Percentiles rank a stretch among this genome's conserved stretches.
phyloP scores from a whole-genome alignment of 2,888 invertebrate species.

The Ophraella communa region DNA sequence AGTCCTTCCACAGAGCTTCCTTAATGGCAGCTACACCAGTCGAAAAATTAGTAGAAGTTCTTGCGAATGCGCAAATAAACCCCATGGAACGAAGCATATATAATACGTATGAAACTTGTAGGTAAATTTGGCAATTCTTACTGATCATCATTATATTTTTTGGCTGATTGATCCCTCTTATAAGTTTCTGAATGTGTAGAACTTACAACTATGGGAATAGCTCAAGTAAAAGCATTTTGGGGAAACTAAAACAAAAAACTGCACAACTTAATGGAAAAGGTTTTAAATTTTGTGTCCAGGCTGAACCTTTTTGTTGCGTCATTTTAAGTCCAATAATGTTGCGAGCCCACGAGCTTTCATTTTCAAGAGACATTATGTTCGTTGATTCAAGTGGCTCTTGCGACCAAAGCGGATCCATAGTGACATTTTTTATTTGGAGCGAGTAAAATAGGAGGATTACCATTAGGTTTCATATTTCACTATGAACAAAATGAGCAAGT shows the following conservation, averaged over 20 bases:
- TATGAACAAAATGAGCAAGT: slow-evolving; percentile 5
- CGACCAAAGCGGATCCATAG: slow-evolving; percentile 29
- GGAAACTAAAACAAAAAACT: background rate
- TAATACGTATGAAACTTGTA: slow-evolving; percentile 23
- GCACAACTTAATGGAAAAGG: background rate
- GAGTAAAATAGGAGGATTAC: slow-evolving; percentile 27
- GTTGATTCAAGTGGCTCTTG: slow-evolving; percentile 28
- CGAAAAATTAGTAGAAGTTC: background rate
- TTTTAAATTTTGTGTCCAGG: background rate
- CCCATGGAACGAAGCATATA: slow-evolving; percentile 25
- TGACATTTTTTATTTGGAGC: slow-evolving; percentile 30
- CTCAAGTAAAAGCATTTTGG: background rate
- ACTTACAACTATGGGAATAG: background rate
- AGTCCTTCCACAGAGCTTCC: slow-evolving; percentile 25
- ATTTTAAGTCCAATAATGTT: slow-evolving; percentile 6
- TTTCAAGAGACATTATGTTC: slow-evolving; percentile 25
- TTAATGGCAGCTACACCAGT: slow-evolving; percentile 16
- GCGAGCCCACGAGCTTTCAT: slow-evolving; percentile 17
- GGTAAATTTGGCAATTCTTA: slow-evolving; percentile 19
- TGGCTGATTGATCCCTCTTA: background rate
- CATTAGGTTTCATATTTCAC: slow-evolving; percentile 5
- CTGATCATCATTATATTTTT: background rate
- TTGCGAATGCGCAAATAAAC: slow-evolving; percentile 23
- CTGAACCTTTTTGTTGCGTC: background rate
- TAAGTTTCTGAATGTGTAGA: background rate